phyloP scores from a whole-genome alignment of 2,797 vertebrate genomes.

The Falco naumanni region DNA sequence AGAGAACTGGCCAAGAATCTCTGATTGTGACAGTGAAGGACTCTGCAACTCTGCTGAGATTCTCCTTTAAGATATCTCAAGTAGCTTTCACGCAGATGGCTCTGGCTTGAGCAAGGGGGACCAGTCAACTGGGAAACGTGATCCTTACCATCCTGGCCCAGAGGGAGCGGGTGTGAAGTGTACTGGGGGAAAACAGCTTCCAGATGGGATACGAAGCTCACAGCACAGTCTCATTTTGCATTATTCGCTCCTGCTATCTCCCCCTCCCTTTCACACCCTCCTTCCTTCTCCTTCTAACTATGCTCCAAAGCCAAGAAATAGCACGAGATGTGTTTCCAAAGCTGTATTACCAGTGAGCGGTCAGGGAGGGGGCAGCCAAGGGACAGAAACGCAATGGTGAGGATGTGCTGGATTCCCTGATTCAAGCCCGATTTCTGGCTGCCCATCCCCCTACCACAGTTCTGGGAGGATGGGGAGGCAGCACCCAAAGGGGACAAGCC shows the following conservation, averaged over 20 bases:
- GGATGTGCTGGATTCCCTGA: constrained; percentile 51
- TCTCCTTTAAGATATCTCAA: not conserved
- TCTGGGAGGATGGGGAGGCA: not conserved
- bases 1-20: not conserved
- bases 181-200: constrained; percentile 52
- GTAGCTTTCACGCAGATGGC: not conserved
- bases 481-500: not conserved
- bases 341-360: constrained; percentile 60
- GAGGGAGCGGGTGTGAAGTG: constrained; percentile 35
- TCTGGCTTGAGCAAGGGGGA: not conserved
- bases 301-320: constrained; percentile 71
- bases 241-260: constrained; percentile 44
- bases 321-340: constrained; percentile 72
- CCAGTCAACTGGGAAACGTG: constrained; percentile 9
- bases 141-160: constrained; percentile 20
- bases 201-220: constrained; percentile 39
- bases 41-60: not conserved
- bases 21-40: not conserved
- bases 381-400: constrained; percentile 66
- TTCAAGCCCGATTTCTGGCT: constrained; percentile 35
- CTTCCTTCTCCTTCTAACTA: constrained; percentile 65
- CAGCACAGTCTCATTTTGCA: constrained; percentile 21
- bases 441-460: not conserved
- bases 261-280: constrained; percentile 61
- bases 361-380: constrained; percentile 79